Evolutionary conservation across 1,140 invertebrate genomes (phyloP).

Genomic region (Euschistus heros): DNA sequence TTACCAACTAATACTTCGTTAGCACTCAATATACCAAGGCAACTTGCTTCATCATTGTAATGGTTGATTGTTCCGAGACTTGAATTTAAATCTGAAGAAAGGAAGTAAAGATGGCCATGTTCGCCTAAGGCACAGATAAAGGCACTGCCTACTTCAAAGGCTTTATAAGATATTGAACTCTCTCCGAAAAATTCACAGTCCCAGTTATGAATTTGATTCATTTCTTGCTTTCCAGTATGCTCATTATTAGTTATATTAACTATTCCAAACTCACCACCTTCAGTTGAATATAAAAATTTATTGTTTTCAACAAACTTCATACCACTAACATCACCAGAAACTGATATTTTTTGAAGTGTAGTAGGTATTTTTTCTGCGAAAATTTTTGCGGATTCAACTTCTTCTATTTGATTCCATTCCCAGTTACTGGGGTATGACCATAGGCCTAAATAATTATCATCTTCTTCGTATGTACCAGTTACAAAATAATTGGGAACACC

Average conservation of each 20-base stretch:
- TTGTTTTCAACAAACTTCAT: slow-evolving; percentile 15
- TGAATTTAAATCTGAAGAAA: neutral
- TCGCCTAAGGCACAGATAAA: neutral
- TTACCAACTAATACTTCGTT: slow-evolving; percentile 18
- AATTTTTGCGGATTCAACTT: neutral
- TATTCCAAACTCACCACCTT: slow-evolving; percentile 1
- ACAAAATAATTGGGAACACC: neutral
- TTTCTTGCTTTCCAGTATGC: neutral
- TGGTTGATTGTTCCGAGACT: neutral
- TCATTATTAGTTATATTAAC: neutral
- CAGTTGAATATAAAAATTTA: slow-evolving; percentile 12
- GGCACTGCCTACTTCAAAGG: neutral
- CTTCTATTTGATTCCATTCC: neutral
- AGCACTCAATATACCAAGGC: neutral
- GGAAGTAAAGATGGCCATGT: neutral
- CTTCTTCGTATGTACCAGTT: neutral
- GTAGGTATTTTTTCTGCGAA: neutral
- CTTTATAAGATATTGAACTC: neutral
- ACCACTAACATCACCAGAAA: slow-evolving; percentile 9
- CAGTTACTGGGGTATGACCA: neutral
- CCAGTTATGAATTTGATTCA: neutral
- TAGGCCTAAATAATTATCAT: neutral
- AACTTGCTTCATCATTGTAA: slow-evolving; percentile 1
- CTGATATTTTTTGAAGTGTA: neutral
- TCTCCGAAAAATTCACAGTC: neutral